Conservation (phyloP, 2,113 vertebrate species). For the Scomber japonicus region DNA sequence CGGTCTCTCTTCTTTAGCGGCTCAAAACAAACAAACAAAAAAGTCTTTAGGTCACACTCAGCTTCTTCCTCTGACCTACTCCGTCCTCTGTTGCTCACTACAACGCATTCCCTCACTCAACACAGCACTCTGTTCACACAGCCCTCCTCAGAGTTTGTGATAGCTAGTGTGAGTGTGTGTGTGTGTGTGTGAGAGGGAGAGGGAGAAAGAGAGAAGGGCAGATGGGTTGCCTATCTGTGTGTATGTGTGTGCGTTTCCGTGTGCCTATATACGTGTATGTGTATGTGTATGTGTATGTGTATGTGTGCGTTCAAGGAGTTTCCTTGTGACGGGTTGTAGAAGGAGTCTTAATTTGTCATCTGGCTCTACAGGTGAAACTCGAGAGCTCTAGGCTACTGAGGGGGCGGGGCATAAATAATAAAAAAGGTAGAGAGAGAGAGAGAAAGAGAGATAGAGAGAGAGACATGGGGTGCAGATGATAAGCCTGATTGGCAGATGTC, state of each 20-base stretch:
- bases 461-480: constrained; percentile 5
- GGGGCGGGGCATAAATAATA: constrained; percentile 84
- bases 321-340: constrained; percentile 66
- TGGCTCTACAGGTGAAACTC: constrained; percentile 79
- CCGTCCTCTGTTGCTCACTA: constrained; percentile 60
- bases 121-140: constrained; percentile 53
- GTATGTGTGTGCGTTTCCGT: constrained; percentile 1
- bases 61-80: constrained; percentile 61
- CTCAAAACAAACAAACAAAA: constrained; percentile 1
- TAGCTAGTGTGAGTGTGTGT: constrained; percentile 20
- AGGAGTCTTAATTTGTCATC: constrained; percentile 83
- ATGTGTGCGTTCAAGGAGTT: constrained; percentile 56
- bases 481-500: background rate
- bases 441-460: constrained; percentile 23
- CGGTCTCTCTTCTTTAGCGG: constrained; percentile 35
- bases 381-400: constrained; percentile 66
- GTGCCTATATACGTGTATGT: constrained; percentile 13
- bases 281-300: constrained; percentile 13
- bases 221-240: constrained; percentile 15
- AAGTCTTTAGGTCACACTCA: constrained; percentile 46
- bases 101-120: constrained; percentile 67
- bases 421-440: constrained; percentile 70
- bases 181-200: constrained; percentile 11
- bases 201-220: constrained; percentile 27
- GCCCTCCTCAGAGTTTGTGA: constrained; percentile 67